Base-by-base conservation (phyloP, 2,888 invertebrate genomes). In the Agrotis puta region DNA sequence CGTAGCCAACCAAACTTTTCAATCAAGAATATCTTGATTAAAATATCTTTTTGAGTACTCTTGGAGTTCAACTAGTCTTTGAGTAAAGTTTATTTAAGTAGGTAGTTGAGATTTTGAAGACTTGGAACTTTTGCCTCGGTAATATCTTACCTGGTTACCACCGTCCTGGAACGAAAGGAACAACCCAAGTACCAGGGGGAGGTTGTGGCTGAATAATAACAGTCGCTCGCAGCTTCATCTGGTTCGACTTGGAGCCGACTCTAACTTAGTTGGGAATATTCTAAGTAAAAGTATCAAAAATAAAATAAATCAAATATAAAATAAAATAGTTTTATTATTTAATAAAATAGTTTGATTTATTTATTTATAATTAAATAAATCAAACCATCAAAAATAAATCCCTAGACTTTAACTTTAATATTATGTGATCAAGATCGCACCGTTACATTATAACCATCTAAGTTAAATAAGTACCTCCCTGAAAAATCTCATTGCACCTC, bases 1-100 rank as follows among this genome's bases (percentile, higher is more conserved):
- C 70, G 73, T 82, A 69, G 66, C 68, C 77, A 79, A 82, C 77
- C 78, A 84, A 89, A 89, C 85, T 87, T 89, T 89, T 87, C 85
- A 86, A 88, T 87, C 84, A 70, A 70, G 76, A 67, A 83, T 64
- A 82, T 84, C 72, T 74, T 78, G 72, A 71, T 84, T 77, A 74
- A 77, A 77, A 73, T 82, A 79, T 75, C 72, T 61, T 64, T 82
- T 68, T 67, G 56, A 74, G 68, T 74, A 72, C 83, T 80, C 82
- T 85, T 83, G 88, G 85, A 88, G 33, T 33, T 33, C 2, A 33
- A 9, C 1, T 33, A 87, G 84, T 87, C 87, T 57, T 86, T 72
- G 59, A 66, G 50, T n/a, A 50, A n/a, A 39, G 51, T 53, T 77
- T 4, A n/a, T 58, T 63, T 70, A 53, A 47, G 57, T 58, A 58